phyloP scores from a whole-genome alignment of 2,113 vertebrate genomes.

The Podarcis cretensis region DNA sequence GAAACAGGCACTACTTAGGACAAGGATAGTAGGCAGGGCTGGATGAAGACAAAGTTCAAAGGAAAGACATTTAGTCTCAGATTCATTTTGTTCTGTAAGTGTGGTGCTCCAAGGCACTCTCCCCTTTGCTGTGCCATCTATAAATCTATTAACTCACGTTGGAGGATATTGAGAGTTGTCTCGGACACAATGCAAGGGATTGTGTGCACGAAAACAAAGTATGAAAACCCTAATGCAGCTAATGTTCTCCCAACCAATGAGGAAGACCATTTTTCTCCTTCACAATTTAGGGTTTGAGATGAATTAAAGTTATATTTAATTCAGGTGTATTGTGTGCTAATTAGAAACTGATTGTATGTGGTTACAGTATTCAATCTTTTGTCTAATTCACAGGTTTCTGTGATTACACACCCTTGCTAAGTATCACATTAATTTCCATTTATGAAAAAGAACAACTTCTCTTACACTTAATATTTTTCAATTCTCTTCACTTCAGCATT shows the following conservation, averaged over 20 bases:
- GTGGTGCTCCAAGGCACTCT: neutral
- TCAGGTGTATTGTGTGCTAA: neutral
- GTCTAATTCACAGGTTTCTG: neutral
- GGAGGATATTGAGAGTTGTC: neutral
- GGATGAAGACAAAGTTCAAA: neutral
- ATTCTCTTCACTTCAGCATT: neutral
- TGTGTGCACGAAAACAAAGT: neutral
- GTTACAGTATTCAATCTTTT: neutral
- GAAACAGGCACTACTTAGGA: neutral
- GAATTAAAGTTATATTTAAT: neutral
- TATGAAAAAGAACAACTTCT: neutral
- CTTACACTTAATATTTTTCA: fast-evolving
- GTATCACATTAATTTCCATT: neutral
- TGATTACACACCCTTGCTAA: neutral
- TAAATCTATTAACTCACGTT: neutral
- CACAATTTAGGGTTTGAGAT: neutral
- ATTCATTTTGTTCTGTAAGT: neutral
- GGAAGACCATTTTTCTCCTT: neutral
- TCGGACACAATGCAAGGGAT: neutral
- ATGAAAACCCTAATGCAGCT: neutral
- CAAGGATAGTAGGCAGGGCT: neutral
- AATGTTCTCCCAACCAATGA: neutral
- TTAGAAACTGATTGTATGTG: neutral
- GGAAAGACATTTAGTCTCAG: neutral
- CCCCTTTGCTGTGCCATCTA: neutral